These are phyloP conservation scores for Arvicanthis niloticus DNA, from an alignment of 2,113 vertebrate genomes.

Conservation along the genomic window DNA sequence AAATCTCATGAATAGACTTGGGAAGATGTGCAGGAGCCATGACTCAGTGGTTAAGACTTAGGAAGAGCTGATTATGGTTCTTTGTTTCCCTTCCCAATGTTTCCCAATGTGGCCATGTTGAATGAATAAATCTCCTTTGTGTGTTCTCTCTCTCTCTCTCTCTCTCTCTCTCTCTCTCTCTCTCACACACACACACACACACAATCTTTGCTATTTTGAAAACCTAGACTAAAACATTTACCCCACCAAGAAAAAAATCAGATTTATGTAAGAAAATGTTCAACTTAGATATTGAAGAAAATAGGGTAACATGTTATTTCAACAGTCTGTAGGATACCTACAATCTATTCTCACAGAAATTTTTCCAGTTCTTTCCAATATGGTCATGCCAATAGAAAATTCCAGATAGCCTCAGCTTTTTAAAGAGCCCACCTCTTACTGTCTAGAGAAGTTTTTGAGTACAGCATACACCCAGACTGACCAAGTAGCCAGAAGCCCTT, in stretches of 20 bases:
- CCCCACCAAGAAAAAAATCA: background rate
- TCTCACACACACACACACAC: background rate
- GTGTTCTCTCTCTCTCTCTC: too few relatives aligned
- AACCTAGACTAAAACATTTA: background rate
- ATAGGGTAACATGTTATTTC: background rate
- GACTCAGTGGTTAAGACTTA: background rate
- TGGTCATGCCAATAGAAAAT: background rate
- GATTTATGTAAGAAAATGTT: background rate
- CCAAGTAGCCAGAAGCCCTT: background rate
- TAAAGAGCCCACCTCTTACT: background rate
- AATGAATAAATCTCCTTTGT: background rate
- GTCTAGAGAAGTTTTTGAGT: background rate
- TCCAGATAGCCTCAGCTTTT: background rate
- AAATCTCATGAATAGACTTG: background rate
- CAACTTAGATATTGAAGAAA: background rate
- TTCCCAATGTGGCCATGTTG: background rate
- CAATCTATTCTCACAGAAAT: background rate
- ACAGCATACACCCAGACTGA: fast-evolving
- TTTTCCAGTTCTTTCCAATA: background rate
- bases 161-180: background rate
- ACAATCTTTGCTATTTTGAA: background rate
- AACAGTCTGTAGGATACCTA: background rate
- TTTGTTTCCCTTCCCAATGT: background rate
- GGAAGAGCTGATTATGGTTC: background rate
- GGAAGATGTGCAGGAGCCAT: background rate